Conservation (phyloP, 2,888 invertebrate species). For the Fragum whitleyi region DNA sequence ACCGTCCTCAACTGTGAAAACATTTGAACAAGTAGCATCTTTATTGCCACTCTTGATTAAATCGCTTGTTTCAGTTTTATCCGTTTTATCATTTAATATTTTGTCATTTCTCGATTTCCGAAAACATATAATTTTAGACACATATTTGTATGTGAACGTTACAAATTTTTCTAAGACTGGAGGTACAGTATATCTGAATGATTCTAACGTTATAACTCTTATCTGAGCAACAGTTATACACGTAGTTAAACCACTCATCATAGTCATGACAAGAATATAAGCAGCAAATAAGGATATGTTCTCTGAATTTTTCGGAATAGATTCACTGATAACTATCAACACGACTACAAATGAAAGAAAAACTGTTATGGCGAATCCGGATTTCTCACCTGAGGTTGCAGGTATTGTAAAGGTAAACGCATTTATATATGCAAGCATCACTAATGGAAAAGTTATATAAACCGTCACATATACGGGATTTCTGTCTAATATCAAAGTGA, state of each 20-base stretch:
- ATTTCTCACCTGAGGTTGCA: conserved; percentile 47
- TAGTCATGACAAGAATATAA: conserved; percentile 44
- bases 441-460: conserved; percentile 51
- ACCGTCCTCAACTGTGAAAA: neutral
- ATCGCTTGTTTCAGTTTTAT: too few relatives aligned
- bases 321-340: conserved; percentile 38
- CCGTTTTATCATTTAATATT: neutral
- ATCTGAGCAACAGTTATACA: conserved; percentile 43
- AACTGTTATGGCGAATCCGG: conserved; percentile 49
- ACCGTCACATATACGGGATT: conserved; percentile 49
- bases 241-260: conserved; percentile 34
- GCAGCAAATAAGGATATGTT: conserved; percentile 46
- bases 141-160: neutral
- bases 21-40: neutral
- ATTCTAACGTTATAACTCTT: conserved; percentile 27
- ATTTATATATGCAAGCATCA: conserved; percentile 50
- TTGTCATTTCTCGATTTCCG: neutral
- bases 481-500: conserved; percentile 40
- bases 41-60: neutral
- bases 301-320: conserved; percentile 54
- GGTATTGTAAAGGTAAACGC: conserved; percentile 55
- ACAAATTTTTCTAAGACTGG: neutral
- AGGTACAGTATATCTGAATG: neutral
- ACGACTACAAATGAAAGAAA: conserved; percentile 54
- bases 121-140: neutral